Evolutionary conservation across 2,888 invertebrate species (phyloP), one percentile per base, ranked within the genome.

Genomic region (Scaptomyza tumidula): DNA sequence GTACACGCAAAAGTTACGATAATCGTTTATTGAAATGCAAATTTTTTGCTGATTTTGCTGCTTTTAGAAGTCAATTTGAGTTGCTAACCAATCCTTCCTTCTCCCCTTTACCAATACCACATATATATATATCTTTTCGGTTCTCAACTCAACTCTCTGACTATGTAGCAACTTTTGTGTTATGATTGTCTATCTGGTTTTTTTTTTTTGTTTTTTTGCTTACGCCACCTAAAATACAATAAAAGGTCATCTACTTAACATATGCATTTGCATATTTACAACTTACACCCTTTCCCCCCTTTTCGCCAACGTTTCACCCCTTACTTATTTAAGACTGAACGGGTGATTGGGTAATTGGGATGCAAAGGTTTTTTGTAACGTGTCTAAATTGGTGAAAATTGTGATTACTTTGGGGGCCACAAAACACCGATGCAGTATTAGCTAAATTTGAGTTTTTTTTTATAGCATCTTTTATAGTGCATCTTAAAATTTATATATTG

Each of bases 11-110:
- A 84, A 84, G 86, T 84, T 86, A 86, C 88, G 88, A 88, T 90
- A 90, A 88, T 88, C 88, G 89, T 90, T 91, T 90, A 91, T 92
- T 92, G 91, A 91, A 91, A 92, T 92, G 91, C 86, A 91, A 91
- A 91, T 91, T 91, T 91, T 86, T 71, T 90, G 91, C 91, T 91
- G 91, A 91, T 90, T 90, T 88, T 78, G 86, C 83, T 73, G 79
- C 81, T 87, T 90, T 91, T 90, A 88, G 83, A 85, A 88, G 86
- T 74, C 90, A 89, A 90, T 91, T 91, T 89, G 83, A 79, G 68
- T 69, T 71, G 68, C 27, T 39, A 5, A 9, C 16, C 37, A n/a
- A 37, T 7, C 6, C 37, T n/a, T 6, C n/a, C 7, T 7, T 3
- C 7, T 6, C 6, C 10, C 6, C 33, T 11, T 1, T 11, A 11